Conservation (phyloP, 1,140 invertebrate species). For the Neocloeon triangulifer region DNA sequence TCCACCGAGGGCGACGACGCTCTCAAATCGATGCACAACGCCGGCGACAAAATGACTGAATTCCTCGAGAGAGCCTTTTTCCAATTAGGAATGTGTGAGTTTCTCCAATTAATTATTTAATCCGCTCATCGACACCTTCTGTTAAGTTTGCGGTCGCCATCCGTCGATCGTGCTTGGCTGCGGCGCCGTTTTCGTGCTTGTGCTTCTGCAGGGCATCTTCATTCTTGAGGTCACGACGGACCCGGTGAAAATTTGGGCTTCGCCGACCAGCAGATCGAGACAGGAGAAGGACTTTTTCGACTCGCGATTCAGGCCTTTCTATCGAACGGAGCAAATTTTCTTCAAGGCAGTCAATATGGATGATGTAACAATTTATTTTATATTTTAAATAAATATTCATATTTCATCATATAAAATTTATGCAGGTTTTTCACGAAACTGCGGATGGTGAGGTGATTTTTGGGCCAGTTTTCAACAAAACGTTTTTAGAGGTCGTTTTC, state of each 20-base stretch:
- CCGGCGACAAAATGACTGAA: constrained; percentile 18
- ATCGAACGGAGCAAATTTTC: constrained; percentile 71
- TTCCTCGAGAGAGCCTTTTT: constrained; percentile 25
- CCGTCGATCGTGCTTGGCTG: constrained; percentile 35
- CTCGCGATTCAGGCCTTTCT: constrained; percentile 68
- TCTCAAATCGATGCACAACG: no score
- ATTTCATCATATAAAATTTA: background rate
- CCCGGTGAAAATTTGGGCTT: constrained; percentile 77
- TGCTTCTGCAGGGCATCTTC: constrained; percentile 35
- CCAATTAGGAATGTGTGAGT: constrained; percentile 22
- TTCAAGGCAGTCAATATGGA: constrained; percentile 24
- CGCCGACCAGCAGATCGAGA: constrained; percentile 45
- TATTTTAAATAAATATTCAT: no score
- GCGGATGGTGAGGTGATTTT: constrained; percentile 16
- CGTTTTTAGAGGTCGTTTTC: constrained; percentile 40
- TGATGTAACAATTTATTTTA: constrained; percentile 16
- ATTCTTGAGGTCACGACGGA: constrained; percentile 50
- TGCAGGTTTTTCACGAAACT: constrained; percentile 13
- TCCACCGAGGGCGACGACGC: no score
- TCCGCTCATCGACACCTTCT: constrained; percentile 7
- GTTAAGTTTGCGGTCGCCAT: constrained; percentile 13
- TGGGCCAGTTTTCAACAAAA: constrained; percentile 41
- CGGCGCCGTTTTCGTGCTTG: constrained; percentile 18
- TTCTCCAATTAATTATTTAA: constrained; percentile 5
- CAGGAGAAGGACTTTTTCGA: constrained; percentile 70